Evolutionary conservation across 1,140 invertebrate species (phyloP).

Genomic region (Hetaerina americana): DNA sequence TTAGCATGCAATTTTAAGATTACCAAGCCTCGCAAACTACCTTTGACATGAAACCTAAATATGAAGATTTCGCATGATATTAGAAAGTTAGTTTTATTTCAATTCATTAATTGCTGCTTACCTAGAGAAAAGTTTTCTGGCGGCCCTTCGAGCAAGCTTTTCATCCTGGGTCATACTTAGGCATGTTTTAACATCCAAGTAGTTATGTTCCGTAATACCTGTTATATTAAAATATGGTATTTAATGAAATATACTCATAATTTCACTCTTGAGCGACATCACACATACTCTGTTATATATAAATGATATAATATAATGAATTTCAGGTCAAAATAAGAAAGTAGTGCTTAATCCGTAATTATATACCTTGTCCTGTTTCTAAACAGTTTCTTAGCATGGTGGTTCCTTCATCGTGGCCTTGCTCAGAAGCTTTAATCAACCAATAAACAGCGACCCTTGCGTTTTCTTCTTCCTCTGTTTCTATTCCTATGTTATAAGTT

Average conservation of each 20-base stretch:
- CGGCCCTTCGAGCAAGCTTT: slow-evolving; percentile 70
- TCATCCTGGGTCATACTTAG: slow-evolving; percentile 70
- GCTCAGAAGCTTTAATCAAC: slow-evolving; percentile 77
- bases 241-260: background rate
- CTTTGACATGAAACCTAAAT: too few species aligned
- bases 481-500: slow-evolving; percentile 28
- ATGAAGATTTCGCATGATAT: too few species aligned
- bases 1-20: too few species aligned
- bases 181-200: slow-evolving; percentile 68
- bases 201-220: slow-evolving; percentile 68
- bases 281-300: too few species aligned
- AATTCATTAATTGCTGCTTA: too few species aligned
- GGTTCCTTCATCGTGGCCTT: slow-evolving; percentile 76
- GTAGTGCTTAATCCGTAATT: background rate
- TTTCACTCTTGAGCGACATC: background rate
- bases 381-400: slow-evolving; percentile 64
- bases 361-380: slow-evolving; percentile 46
- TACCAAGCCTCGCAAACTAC: too few species aligned
- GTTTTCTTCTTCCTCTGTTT: slow-evolving; percentile 45
- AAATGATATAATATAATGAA: too few species aligned
- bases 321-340: too few species aligned
- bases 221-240: slow-evolving; percentile 6
- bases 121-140: slow-evolving; percentile 67
- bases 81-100: too few species aligned
- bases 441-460: slow-evolving; percentile 63